Percentiles rank a stretch among this genome's conserved stretches.
Evolutionary conservation across 2,888 invertebrate species (phyloP).

Genomic region (Craniophora ligustri): DNA sequence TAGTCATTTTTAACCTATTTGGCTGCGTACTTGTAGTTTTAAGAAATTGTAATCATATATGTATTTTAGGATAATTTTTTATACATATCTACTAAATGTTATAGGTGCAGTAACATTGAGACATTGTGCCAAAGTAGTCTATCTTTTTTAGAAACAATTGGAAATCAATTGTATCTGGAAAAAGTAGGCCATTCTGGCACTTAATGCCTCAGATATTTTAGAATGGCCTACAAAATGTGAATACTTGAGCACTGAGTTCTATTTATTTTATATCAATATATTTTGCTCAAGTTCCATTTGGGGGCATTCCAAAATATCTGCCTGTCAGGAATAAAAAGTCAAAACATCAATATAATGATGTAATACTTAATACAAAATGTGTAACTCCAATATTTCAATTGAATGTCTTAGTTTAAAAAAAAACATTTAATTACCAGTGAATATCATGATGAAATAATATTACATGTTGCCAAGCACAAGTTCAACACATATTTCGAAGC

Average conservation of each 20-base stretch:
- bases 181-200: too few species aligned
- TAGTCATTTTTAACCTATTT: constrained; percentile 47
- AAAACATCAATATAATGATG: constrained; percentile 18
- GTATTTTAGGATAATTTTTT: constrained; percentile 42
- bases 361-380: constrained; percentile 23
- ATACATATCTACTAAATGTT: constrained; percentile 47
- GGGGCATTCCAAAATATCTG: not conserved
- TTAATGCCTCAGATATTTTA: too few species aligned
- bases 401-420: constrained; percentile 10
- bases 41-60: constrained; percentile 48
- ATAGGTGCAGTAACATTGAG: constrained; percentile 17
- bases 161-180: too few species aligned
- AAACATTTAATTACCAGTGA: not conserved
- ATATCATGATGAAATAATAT: constrained; percentile 32
- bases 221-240: not conserved
- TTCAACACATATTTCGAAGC: constrained; percentile 22
- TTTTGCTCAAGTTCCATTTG: not conserved
- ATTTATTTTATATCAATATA: not conserved
- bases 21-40: constrained; percentile 47
- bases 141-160: too few species aligned
- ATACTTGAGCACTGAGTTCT: not conserved
- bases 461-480: constrained; percentile 33
- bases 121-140: too few species aligned
- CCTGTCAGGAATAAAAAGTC: not conserved
- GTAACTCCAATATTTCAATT: constrained; percentile 1